Evolutionary conservation across 2,888 invertebrate species (phyloP).

Genomic region (Papilio protenor): DNA sequence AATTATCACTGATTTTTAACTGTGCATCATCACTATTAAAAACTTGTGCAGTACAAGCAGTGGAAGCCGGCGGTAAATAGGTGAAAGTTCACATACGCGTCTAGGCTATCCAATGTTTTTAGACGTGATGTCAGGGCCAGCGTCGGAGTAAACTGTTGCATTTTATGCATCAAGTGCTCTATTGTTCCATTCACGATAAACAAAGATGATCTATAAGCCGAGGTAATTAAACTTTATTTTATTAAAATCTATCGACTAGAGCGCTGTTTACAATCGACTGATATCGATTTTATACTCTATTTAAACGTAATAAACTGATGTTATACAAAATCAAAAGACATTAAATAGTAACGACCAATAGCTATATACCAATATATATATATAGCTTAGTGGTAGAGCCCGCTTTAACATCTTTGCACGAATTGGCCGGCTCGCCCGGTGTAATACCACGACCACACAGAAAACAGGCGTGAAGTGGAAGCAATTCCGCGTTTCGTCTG

Average conservation of each 20-base stretch:
- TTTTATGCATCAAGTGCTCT: conserved; percentile 28
- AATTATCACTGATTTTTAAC: not conserved
- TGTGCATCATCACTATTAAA: not conserved
- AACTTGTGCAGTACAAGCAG: not conserved
- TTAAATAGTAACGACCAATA: too few species aligned
- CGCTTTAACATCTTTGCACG: too few species aligned
- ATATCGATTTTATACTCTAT: not conserved
- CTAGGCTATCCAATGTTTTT: not conserved
- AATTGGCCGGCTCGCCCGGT: too few species aligned
- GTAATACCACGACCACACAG: too few species aligned
- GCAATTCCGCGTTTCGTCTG: too few species aligned
- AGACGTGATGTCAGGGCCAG: conserved; percentile 30
- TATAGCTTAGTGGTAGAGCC: too few species aligned
- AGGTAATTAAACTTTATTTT: conserved; percentile 24
- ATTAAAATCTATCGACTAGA: conserved; percentile 8
- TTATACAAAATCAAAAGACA: too few species aligned
- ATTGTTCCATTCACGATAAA: conserved; percentile 35
- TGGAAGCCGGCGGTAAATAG: not conserved
- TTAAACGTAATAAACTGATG: too few species aligned
- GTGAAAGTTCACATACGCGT: not conserved
- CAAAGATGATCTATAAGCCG: conserved; percentile 17
- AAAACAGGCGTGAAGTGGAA: too few species aligned
- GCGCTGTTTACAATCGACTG: not conserved
- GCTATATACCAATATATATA: too few species aligned
- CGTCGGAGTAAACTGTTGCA: conserved; percentile 13